A percentile compares a stretch with the other conserved stretches of the same genome.
phyloP scores from a whole-genome alignment of 2,113 vertebrate species.

The Australoheros scitulus region DNA sequence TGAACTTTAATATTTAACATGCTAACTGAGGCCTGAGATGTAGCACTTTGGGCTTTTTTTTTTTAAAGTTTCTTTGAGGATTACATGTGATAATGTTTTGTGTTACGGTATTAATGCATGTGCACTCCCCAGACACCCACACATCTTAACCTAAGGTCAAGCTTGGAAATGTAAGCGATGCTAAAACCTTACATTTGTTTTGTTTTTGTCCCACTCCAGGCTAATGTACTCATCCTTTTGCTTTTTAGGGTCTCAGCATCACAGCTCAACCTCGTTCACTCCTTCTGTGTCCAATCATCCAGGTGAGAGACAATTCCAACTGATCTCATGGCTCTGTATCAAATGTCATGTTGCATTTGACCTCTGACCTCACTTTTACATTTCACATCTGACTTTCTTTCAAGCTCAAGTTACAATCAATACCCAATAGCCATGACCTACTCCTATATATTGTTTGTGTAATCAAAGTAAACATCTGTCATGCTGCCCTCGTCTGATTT shows the following conservation, averaged over 20 bases:
- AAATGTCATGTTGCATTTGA: too few species aligned
- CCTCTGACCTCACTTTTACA: too few species aligned
- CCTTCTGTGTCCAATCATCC: slow-evolving; percentile 71
- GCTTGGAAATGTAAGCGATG: neutral
- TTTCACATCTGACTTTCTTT: too few species aligned
- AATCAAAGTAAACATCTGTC: too few species aligned
- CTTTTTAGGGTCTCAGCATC: slow-evolving; percentile 81
- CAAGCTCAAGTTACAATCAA: too few species aligned
- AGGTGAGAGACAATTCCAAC: slow-evolving; percentile 58
- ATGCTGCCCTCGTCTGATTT: too few species aligned
- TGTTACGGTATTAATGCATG: rapidly evolving
- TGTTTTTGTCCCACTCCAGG: neutral
- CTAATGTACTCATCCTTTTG: neutral
- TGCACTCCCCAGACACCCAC: neutral
- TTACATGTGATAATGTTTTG: neutral
- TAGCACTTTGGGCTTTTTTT: too few species aligned
- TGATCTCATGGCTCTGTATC: neutral
- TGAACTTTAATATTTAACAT: too few species aligned
- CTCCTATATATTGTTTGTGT: too few species aligned
- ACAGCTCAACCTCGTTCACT: slow-evolving; percentile 70
- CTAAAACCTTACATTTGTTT: neutral
- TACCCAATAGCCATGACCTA: too few species aligned
- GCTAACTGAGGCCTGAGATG: too few species aligned
- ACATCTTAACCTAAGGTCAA: rapidly evolving
- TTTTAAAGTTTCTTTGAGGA: too few species aligned